Base-by-base conservation (phyloP, 2,113 vertebrate genomes). In the Vidua chalybeata region DNA sequence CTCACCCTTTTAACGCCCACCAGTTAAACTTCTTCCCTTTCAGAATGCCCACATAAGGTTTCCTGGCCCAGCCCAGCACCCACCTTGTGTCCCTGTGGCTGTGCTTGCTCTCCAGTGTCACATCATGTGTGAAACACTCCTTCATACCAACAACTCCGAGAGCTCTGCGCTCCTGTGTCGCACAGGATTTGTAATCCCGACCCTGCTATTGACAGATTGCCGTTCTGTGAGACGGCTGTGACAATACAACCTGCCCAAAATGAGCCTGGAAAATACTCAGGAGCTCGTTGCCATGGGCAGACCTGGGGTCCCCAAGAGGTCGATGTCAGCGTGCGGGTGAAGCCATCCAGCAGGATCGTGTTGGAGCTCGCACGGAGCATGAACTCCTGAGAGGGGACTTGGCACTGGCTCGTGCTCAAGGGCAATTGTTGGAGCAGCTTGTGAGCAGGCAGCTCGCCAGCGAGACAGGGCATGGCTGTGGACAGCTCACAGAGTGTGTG, bases 391-490 rank as follows among this genome's bases (percentile, higher is more conserved):
- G 88, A 93, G 66, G 81, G 86, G 52, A 78, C 87, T 15, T 22
- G 90, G 93, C 66, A 9, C 86, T 89, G 94, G 67, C 78, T 73
- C 6, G 2, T 45, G 83, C 95, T 95, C 91, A 54, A 94, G 85
- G 95, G 96, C 91, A 89, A 12, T 33, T 45, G 82, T 14, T 87
- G 92, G 84, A 91, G 77, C 81, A 73, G 92, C 87, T 49, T 81
- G 83, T 76, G 94, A 95, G 64, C 35, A 49, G 81, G 95, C 37
- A 56, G 87, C 93, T 71, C 31, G 74, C 94, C 96, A 95, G 94
- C 1, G n/a, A 43, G 37, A 54, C 11, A 48, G 59, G 96, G 90
- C 94, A 94, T 9, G 28, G 83, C 96, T 93, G 80, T 12, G 82
- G 31, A 85, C 92, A 89, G 83, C 89, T 79, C 64, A 66, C 46